Evolutionary conservation across 2,888 invertebrate species (phyloP).

Genomic region (Coenonympha glycerion): DNA sequence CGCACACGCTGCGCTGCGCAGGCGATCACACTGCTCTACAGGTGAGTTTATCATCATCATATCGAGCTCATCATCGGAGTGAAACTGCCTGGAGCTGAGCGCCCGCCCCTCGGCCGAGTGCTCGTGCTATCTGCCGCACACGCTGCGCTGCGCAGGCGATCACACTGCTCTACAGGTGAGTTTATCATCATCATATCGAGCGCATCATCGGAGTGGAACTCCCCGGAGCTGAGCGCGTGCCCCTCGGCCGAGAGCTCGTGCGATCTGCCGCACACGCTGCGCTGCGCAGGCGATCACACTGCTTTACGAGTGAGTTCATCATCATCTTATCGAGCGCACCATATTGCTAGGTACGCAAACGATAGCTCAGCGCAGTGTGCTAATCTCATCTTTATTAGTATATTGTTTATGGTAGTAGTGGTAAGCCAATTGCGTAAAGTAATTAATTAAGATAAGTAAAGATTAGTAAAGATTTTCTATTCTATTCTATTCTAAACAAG

Average conservation of each 20-base stretch:
- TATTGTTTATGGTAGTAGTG: too few species aligned
- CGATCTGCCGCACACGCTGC: conserved; percentile 87
- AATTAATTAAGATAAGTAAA: too few species aligned
- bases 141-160: conserved; percentile 86
- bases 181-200: too few species aligned
- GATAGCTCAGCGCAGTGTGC: too few species aligned
- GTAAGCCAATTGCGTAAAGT: too few species aligned
- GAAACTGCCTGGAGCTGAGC: conserved; percentile 86
- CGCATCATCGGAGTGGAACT: conserved; percentile 77
- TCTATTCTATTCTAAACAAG: too few species aligned
- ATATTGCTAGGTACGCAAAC: too few species aligned
- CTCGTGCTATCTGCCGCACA: conserved; percentile 89
- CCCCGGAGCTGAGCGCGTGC: conserved; percentile 83
- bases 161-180: conserved; percentile 79
- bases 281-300: conserved; percentile 85
- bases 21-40: conserved; percentile 82
- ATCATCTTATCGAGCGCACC: too few species aligned
- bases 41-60: conserved; percentile 56
- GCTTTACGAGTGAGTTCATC: conserved; percentile 77
- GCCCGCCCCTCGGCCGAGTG: conserved; percentile 84
- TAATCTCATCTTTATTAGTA: too few species aligned
- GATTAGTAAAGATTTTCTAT: too few species aligned
- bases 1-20: conserved; percentile 87
- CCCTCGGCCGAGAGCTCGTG: conserved; percentile 87
- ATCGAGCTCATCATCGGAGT: conserved; percentile 63